These are phyloP conservation scores for Sphyrna mokarran DNA, from an alignment of 2,113 vertebrate species.

Conservation along the genomic window DNA sequence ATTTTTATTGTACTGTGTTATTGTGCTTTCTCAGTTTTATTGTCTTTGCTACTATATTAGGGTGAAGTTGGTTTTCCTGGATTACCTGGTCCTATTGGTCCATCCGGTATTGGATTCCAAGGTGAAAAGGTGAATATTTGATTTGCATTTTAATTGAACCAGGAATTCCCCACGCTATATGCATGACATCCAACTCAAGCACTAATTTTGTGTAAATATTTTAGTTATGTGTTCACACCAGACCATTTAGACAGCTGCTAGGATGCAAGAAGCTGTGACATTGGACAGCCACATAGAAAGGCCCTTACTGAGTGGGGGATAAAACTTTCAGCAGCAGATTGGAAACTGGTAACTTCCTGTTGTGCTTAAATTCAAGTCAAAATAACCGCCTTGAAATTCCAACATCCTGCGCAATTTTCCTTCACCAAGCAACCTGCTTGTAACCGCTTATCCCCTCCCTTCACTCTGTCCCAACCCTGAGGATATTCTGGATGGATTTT, in stretches of 20 bases:
- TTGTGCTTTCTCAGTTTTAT: not conserved
- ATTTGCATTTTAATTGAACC: not conserved
- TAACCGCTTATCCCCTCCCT: not conserved
- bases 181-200: not conserved
- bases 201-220: not conserved
- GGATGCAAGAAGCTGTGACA: not conserved
- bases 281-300: not conserved
- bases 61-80: conserved; percentile 68
- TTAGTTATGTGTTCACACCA: not conserved
- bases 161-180: not conserved
- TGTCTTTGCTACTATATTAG: conserved; percentile 45
- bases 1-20: not conserved
- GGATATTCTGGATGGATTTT: not conserved
- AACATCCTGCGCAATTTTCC: not conserved
- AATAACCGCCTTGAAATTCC: not conserved
- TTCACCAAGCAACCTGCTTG: not conserved
- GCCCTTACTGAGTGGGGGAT: not conserved
- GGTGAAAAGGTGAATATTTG: conserved; percentile 67
- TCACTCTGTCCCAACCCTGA: not conserved
- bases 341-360: not conserved
- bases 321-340: not conserved
- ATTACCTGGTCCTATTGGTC: conserved; percentile 62
- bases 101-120: conserved; percentile 66
- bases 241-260: not conserved
- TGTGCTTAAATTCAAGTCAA: not conserved